Percentiles rank a stretch among this genome's conserved stretches.
phyloP scores from a whole-genome alignment of 2,888 invertebrate genomes.

The Agrochola lychnidis region DNA sequence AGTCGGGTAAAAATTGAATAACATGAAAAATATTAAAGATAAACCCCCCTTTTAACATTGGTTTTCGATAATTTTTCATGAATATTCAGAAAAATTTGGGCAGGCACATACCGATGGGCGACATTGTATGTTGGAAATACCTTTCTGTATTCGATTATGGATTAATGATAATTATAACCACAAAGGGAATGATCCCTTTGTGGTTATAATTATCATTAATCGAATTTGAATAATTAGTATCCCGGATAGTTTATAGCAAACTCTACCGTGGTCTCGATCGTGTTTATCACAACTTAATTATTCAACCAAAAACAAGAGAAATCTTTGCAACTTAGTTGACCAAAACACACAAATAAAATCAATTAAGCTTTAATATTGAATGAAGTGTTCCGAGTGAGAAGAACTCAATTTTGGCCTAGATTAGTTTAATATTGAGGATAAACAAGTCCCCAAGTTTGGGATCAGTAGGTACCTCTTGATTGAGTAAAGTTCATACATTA shows the following conservation, averaged over 20 bases:
- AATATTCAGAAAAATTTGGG: too few relatives aligned
- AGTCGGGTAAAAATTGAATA: too few relatives aligned
- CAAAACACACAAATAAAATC: constrained; percentile 4
- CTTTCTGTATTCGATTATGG: background rate
- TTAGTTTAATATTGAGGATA: constrained; percentile 30
- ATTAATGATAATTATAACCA: too few relatives aligned
- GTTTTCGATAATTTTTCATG: too few relatives aligned
- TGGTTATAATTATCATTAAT: background rate
- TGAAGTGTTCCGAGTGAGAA: constrained; percentile 15
- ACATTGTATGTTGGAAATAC: too few relatives aligned
- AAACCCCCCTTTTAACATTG: too few relatives aligned
- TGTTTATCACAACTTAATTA: constrained; percentile 23
- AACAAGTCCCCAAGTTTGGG: constrained; percentile 20
- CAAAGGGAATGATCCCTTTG: too few relatives aligned
- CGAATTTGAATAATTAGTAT: background rate
- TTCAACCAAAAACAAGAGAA: constrained; percentile 2
- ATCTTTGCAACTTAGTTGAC: constrained; percentile 3
- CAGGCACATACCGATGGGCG: too few relatives aligned
- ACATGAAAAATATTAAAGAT: too few relatives aligned
- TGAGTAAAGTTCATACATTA: constrained; percentile 28
- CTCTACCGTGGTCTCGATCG: background rate
- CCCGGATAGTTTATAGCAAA: background rate
- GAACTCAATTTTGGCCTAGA: constrained; percentile 24
- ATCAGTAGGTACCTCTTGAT: constrained; percentile 1
- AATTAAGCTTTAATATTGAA: constrained; percentile 1